phyloP scores from a whole-genome alignment of 2,113 vertebrate species.

The Cryptoleucopteryx plumbea region DNA sequence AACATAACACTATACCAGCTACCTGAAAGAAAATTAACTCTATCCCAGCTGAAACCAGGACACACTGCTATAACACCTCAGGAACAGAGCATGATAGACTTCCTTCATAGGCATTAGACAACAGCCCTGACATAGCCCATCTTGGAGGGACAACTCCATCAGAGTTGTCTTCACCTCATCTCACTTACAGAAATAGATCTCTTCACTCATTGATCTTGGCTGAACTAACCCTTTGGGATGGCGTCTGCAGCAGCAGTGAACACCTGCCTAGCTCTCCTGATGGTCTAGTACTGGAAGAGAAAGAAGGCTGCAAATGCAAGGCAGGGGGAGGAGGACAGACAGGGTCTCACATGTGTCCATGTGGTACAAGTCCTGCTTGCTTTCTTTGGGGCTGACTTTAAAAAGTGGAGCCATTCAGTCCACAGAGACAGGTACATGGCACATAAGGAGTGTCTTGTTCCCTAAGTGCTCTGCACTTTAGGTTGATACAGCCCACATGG shows the following conservation, averaged over 20 bases:
- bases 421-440: background rate
- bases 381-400: background rate
- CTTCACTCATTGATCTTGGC: background rate
- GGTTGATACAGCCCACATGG: background rate
- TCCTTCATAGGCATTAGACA: background rate
- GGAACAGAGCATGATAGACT: background rate
- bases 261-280: background rate
- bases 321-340: background rate
- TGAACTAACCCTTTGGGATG: background rate
- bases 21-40: no score
- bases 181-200: background rate
- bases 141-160: background rate
- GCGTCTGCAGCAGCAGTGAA: background rate
- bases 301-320: background rate
- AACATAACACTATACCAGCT: no score
- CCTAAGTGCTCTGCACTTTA: background rate
- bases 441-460: background rate
- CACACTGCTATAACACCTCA: background rate
- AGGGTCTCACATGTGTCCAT: background rate
- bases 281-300: background rate
- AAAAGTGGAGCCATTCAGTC: background rate
- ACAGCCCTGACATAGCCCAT: background rate
- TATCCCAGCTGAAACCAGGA: no score
- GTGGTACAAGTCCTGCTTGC: background rate
- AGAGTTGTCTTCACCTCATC: background rate